Evolutionary conservation across 2,113 vertebrate species (phyloP).

Genomic region (Mesembrinibis cayennensis): DNA sequence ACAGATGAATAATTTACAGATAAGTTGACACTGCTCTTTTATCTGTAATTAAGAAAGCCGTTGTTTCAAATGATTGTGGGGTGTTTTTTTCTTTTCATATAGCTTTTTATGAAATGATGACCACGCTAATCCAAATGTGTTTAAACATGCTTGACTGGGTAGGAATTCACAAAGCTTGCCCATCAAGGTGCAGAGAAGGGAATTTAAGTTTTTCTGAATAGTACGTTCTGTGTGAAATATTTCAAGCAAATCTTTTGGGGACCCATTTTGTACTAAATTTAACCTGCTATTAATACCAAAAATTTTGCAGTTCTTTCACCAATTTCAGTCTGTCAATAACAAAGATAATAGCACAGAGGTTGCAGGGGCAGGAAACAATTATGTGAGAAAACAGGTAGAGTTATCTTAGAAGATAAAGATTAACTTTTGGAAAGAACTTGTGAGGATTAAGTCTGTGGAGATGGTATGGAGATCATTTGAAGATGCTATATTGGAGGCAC

Average conservation of each 20-base stretch:
- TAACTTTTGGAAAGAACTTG: background rate
- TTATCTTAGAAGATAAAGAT: background rate
- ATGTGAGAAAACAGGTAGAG: background rate
- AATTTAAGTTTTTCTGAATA: background rate
- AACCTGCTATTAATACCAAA: background rate
- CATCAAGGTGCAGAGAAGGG: background rate
- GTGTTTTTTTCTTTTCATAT: no score
- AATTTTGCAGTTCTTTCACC: background rate
- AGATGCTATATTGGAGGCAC: background rate
- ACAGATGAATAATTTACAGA: background rate
- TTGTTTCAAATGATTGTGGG: background rate
- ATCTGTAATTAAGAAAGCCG: background rate
- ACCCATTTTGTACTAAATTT: background rate
- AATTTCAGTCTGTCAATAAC: background rate
- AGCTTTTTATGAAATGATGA: background rate
- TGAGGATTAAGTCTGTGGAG: background rate
- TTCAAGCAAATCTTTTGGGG: background rate
- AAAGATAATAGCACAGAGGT: background rate
- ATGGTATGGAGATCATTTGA: background rate
- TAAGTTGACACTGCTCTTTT: background rate
- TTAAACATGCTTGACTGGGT: background rate
- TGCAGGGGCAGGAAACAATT: background rate
- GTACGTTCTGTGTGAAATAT: background rate
- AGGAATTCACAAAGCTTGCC: background rate
- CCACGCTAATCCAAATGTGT: background rate